These are phyloP conservation scores for Macropis europaea DNA, from an alignment of 2,888 invertebrate species.

Conservation along the genomic window DNA sequence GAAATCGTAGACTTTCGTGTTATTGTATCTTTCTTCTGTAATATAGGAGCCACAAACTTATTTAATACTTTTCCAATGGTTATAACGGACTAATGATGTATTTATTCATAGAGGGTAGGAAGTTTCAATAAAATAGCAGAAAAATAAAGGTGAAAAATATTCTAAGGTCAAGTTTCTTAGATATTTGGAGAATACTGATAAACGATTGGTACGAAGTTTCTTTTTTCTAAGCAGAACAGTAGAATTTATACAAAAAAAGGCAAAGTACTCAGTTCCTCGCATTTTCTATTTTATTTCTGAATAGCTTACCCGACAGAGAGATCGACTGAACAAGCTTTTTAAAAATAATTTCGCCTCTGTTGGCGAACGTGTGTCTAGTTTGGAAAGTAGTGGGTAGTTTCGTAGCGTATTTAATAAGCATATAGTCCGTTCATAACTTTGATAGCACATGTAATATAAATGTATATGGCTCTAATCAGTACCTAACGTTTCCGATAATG, in stretches of 20 bases:
- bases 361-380: conserved; percentile 40
- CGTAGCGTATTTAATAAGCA: conserved; percentile 63
- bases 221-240: conserved; percentile 15
- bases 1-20: conserved; percentile 24
- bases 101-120: conserved; percentile 41
- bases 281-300: conserved; percentile 31
- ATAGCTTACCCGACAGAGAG: conserved; percentile 23
- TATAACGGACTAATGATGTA: conserved; percentile 57
- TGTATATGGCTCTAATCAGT: conserved; percentile 60
- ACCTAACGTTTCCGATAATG: conserved; percentile 27
- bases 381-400: conserved; percentile 51
- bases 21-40: conserved; percentile 38
- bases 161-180: conserved; percentile 10
- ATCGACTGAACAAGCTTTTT: conserved; percentile 47
- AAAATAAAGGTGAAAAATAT: not conserved
- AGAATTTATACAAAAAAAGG: too few species aligned
- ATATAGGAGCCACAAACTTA: conserved; percentile 32
- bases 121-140: conserved; percentile 16
- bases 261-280: conserved; percentile 57
- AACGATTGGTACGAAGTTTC: conserved; percentile 15
- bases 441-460: conserved; percentile 57
- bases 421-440: conserved; percentile 62
- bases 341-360: conserved; percentile 45
- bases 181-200: not conserved
- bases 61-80: conserved; percentile 46